Evolutionary conservation across 2,113 vertebrate species (phyloP), one percentile per base, ranked within the genome.

Genomic region (Larimichthys polyactis): DNA sequence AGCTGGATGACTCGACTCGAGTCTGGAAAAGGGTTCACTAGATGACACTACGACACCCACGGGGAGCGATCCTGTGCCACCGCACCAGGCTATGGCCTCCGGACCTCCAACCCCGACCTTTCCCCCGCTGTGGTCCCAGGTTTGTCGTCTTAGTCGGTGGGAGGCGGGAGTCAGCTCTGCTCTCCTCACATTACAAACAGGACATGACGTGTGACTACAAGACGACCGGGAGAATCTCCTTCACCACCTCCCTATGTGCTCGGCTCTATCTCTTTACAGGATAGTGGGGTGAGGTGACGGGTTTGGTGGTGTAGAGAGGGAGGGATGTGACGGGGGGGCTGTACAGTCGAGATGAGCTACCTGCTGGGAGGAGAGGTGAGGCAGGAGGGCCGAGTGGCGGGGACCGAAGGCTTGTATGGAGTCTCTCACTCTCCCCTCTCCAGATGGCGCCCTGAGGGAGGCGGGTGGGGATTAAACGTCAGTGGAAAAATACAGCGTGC

Each of bases 401-500:
- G 84, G 70, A 73, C 71, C 51, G 29, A 40, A 46, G 54, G 27
- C 51, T 72, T 76, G 51, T 60, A 52, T 48, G 57, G 60, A 84
- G 86, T 91, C 78, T 72, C 67, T 89, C 82, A 81, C 69, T 76
- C 78, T 70, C 82, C 81, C 55, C 57, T 79, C 71, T 87, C 78
- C 71, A 36, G 71, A 65, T 14, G 83, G 68, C 64, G 67, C 71
- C 87, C 80, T 79, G 55, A 75, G 86, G 78, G 64, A 72, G 78
- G 77, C 1, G 77, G 66, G 75, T 6, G 72, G 86, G 68, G 58
- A 69, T 94, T 97, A 99, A 92, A 99, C 98, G 15, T 99, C 98
- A n/a, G 98, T 99, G 92, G 98, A 99, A 93, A 97, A 98, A 94
- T 97, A 99, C 89, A 98, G 96, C 68, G 97, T 97, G 94, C 98